Base-by-base conservation (phyloP, 2,113 vertebrate genomes). In the Fregetta grallaria region DNA sequence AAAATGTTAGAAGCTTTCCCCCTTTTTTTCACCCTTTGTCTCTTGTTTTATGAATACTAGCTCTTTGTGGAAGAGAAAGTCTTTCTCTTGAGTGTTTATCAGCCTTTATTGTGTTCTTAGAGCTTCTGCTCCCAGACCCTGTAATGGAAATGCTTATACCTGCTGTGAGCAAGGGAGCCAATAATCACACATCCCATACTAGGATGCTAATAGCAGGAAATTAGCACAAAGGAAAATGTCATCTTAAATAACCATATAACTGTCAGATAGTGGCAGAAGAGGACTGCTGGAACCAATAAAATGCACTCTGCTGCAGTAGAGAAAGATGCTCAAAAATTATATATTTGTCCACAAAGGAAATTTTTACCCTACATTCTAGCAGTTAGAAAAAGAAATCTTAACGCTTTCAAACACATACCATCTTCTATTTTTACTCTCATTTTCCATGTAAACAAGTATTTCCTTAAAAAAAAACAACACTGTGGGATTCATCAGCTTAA, bases 171-270 rank as follows among this genome's bases (percentile, higher is more conserved):
- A 68, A 82, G 29, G 52, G 27, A 94, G 34, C 21, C 53, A 73
- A 87, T 49, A 86, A 85, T 65, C 71, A 94, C 77, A 65, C 26
- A 62, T 50, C 21, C 5, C 45, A 58, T 38, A 68, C 22, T 15
- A 70, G 44, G 63, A 91, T 29, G 32, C 23, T 91, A 87, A 89
- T 61, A 91, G 58, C 53, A 95, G 90, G 78, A 94, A 94, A 96
- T 82, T 30, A 82, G 17, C 66, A 70, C 74, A 76, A 88, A 92
- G 66, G 66, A 76, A 93, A 93, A 96, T 73, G n/a, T 50, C 25
- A 58, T 85, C 45, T 72, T 73, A 86, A 82, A 92, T 73, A 29
- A 59, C 45, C 10, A 13, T 38, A 23, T 86, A 94, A 89, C 86
- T 94, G 86, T 77, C 68, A 89, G 67, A 76, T 47, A 81, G 40